A percentile compares a stretch with the other conserved stretches of the same genome.
Conservation (phyloP, 2,797 vertebrate genomes). For the Holocentrus rufus region DNA sequence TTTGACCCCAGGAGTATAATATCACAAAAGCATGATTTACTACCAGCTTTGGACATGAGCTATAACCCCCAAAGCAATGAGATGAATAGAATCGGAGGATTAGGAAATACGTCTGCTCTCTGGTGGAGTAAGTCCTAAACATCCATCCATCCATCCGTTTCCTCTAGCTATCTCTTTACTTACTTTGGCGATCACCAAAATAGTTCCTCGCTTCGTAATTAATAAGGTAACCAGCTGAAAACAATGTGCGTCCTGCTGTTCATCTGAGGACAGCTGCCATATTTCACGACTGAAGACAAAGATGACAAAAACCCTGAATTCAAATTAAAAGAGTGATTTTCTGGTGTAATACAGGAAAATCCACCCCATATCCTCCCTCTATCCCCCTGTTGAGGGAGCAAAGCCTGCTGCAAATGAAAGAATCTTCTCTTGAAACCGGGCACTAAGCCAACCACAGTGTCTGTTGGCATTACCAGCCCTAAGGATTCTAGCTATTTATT, state of each 20-base stretch:
- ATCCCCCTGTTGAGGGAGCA: conserved; percentile 49
- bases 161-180: no score
- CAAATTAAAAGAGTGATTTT: conserved; percentile 58
- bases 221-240: conserved; percentile 14
- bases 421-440: conserved; percentile 66
- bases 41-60: not conserved
- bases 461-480: conserved; percentile 62
- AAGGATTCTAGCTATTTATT: conserved; percentile 70
- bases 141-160: not conserved
- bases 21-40: not conserved
- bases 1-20: not conserved
- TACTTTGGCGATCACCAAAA: not conserved
- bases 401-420: conserved; percentile 65
- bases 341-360: conserved; percentile 61
- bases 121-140: not conserved
- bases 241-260: conserved; percentile 13
- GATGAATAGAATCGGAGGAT: not conserved
- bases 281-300: conserved; percentile 39
- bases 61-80: not conserved
- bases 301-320: conserved; percentile 38
- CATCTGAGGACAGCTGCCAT: conserved; percentile 30
- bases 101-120: not conserved
- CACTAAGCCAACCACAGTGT: conserved; percentile 67
- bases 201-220: not conserved
- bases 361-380: conserved; percentile 34